phyloP scores from a whole-genome alignment of 2,888 invertebrate species.

The Hirtodrosophila confusa region DNA sequence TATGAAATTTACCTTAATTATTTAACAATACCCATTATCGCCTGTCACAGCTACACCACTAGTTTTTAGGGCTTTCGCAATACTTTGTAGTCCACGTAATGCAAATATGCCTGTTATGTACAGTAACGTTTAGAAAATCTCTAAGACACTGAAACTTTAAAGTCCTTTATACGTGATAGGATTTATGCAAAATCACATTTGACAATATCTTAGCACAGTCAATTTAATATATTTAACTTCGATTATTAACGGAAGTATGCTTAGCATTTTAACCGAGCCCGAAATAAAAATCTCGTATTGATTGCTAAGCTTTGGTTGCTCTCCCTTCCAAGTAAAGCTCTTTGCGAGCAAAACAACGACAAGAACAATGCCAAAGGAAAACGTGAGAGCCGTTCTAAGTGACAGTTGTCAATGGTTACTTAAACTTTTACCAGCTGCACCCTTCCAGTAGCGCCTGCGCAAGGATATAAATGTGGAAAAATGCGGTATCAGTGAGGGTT shows the following conservation, averaged over 20 bases:
- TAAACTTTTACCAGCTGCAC: slow-evolving; percentile 29
- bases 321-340: slow-evolving; percentile 45
- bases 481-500: slow-evolving; percentile 5
- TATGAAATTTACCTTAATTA: slow-evolving; percentile 26
- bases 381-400: slow-evolving; percentile 18
- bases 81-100: slow-evolving; percentile 30
- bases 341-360: slow-evolving; percentile 22
- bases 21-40: slow-evolving; percentile 7
- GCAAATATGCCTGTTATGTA: slow-evolving; percentile 12
- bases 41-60: not conserved
- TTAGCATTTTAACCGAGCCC: slow-evolving; percentile 29
- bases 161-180: slow-evolving; percentile 3
- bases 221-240: slow-evolving; percentile 3
- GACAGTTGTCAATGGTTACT: slow-evolving; percentile 50
- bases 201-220: not conserved
- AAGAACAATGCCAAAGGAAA: slow-evolving; percentile 21
- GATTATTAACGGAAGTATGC: slow-evolving; percentile 13
- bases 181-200: not conserved
- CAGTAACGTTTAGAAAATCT: not conserved
- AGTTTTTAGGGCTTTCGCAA: slow-evolving; percentile 1
- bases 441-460: slow-evolving; percentile 50
- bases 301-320: slow-evolving; percentile 53
- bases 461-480: not conserved
- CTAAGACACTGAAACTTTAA: not conserved
- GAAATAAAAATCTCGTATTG: slow-evolving; percentile 54